phyloP scores from a whole-genome alignment of 2,113 vertebrate species.

The Gobio gobio region DNA sequence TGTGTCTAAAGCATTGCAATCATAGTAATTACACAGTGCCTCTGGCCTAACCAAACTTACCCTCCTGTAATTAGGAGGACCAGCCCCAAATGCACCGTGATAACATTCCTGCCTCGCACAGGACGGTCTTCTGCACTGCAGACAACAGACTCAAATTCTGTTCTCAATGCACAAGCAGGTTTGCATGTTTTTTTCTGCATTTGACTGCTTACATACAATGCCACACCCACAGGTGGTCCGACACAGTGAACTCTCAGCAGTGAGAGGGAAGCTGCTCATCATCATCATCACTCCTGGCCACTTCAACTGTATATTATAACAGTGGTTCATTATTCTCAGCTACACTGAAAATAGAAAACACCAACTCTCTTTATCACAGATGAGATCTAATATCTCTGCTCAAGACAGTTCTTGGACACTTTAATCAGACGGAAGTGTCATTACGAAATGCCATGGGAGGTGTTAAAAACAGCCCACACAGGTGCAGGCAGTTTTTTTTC shows the following conservation, averaged over 20 bases:
- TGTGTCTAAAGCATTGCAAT: conserved; percentile 53
- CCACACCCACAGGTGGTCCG: conserved; percentile 49
- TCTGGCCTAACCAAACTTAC: conserved; percentile 53
- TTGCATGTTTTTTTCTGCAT: conserved; percentile 47
- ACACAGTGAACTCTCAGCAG: conserved; percentile 21
- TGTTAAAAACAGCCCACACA: conserved; percentile 60
- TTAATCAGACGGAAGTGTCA: conserved; percentile 59
- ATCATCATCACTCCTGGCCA: conserved; percentile 10
- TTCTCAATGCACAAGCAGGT: conserved; percentile 30
- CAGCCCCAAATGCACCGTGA: conserved; percentile 60
- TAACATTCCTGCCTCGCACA: conserved; percentile 56
- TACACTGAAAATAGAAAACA: conserved; percentile 13
- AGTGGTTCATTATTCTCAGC: conserved; percentile 47
- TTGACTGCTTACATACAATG: conserved; percentile 45
- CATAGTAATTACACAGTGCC: conserved; percentile 60
- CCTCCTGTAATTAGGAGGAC: conserved; percentile 62
- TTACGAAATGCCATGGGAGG: conserved; percentile 47
- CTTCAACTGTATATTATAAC: conserved; percentile 37
- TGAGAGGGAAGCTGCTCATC: background rate
- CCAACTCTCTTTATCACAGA: conserved; percentile 17
- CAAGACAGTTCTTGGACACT: conserved; percentile 53
- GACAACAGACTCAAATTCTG: conserved; percentile 27
- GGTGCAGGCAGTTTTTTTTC: conserved; percentile 55
- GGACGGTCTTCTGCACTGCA: conserved; percentile 41
- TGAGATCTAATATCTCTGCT: conserved; percentile 60